Evolutionary conservation across 2,888 invertebrate species (phyloP).

Genomic region (Mythimna albipuncta): DNA sequence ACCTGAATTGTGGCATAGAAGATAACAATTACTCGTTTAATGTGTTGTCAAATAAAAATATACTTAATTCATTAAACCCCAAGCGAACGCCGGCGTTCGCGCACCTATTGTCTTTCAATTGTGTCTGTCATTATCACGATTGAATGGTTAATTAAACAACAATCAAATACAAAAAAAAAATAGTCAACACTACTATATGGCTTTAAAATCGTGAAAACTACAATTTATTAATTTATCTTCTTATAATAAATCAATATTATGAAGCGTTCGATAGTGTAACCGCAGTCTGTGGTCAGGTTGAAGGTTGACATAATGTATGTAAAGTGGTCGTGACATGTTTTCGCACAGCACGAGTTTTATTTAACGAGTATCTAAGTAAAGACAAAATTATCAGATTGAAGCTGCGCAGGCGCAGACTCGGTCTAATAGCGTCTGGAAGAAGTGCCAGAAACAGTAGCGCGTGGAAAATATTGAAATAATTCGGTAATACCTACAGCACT

Average conservation of each 20-base stretch:
- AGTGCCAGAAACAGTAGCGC: conserved; percentile 17
- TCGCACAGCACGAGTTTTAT: conserved; percentile 36
- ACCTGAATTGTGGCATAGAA: neutral
- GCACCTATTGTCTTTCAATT: too few species aligned
- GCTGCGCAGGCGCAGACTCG: conserved; percentile 23
- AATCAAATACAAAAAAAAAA: too few species aligned
- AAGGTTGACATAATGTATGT: conserved; percentile 44
- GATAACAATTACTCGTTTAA: too few species aligned
- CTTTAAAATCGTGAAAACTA: neutral
- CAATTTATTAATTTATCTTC: conserved; percentile 8
- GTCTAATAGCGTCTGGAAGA: conserved; percentile 28
- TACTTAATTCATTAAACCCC: too few species aligned
- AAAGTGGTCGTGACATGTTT: conserved; percentile 33
- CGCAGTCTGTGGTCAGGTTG: conserved; percentile 41
- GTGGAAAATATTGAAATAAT: conserved; percentile 17
- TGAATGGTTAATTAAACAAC: neutral
- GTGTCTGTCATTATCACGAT: too few species aligned
- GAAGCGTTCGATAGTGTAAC: conserved; percentile 18
- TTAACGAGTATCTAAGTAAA: conserved; percentile 28
- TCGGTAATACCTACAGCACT: neutral
- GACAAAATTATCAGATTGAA: conserved; percentile 20
- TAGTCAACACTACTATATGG: fast-evolving
- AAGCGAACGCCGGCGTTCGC: too few species aligned
- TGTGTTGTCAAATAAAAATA: neutral
- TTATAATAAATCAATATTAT: conserved; percentile 7